A percentile compares a stretch with the other conserved stretches of the same genome.
Evolutionary conservation across 2,888 invertebrate genomes (phyloP).

Genomic region (Eledona agricola): DNA sequence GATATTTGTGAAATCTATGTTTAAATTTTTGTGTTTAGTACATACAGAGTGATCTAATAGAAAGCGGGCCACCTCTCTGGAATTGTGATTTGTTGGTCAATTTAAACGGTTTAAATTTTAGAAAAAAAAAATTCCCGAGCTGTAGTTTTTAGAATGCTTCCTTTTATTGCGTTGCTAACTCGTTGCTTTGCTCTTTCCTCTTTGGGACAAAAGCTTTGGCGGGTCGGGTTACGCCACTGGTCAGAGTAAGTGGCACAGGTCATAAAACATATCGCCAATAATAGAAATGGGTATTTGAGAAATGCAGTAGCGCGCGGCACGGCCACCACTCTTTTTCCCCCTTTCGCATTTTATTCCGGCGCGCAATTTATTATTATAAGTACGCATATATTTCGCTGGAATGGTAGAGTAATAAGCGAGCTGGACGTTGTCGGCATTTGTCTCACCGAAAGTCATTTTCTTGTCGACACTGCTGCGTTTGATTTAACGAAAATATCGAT

Average conservation of each 20-base stretch:
- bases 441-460: conserved; percentile 40
- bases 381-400: conserved; percentile 28
- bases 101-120: conserved; percentile 1
- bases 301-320: conserved; percentile 24
- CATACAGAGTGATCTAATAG: too few species aligned
- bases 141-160: too few species aligned
- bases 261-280: conserved; percentile 26
- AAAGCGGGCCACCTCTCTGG: too few species aligned
- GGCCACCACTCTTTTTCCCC: conserved; percentile 5
- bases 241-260: conserved; percentile 18
- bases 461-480: conserved; percentile 38
- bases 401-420: conserved; percentile 36
- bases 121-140: too few species aligned
- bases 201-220: too few species aligned
- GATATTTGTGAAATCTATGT: too few species aligned
- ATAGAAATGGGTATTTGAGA: conserved; percentile 28
- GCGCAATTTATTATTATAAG: conserved; percentile 31
- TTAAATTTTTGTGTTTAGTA: too few species aligned
- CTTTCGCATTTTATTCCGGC: conserved; percentile 7
- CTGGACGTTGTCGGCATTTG: conserved; percentile 34
- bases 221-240: conserved; percentile 11
- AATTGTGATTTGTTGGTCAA: too few species aligned
- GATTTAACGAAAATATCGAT: conserved; percentile 41
- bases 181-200: conserved; percentile 6
- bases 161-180: conserved; percentile 1